A percentile compares a stretch with the other conserved stretches of the same genome.
These are phyloP conservation scores for Paraescarpia echinospica DNA, from an alignment of 1,140 invertebrate genomes.

Conservation along the genomic window DNA sequence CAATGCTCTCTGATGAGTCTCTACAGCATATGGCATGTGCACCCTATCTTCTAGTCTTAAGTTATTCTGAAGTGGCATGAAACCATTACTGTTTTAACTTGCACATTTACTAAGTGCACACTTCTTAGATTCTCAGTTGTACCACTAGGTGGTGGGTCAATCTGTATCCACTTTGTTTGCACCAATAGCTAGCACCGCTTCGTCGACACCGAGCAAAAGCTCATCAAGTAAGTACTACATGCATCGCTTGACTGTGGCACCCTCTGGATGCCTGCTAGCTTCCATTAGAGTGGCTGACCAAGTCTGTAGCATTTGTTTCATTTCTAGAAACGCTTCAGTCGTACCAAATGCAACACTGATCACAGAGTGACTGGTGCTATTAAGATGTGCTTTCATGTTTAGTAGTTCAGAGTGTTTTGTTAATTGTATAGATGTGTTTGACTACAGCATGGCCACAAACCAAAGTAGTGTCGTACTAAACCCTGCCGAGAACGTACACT, in stretches of 20 bases:
- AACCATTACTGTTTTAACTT: neutral
- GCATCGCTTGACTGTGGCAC: neutral
- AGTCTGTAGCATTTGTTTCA: neutral
- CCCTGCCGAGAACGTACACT: neutral
- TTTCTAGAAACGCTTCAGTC: neutral
- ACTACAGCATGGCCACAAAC: neutral
- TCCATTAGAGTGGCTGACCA: neutral
- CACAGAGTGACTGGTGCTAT: neutral
- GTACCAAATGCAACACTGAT: neutral
- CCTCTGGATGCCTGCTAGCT: neutral
- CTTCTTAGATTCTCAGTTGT: neutral
- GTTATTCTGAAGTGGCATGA: neutral
- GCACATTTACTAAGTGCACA: neutral
- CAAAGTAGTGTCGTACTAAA: neutral
- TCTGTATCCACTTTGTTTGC: conserved; percentile 5
- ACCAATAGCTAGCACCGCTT: conserved; percentile 3
- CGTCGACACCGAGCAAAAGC: neutral
- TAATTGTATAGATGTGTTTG: neutral
- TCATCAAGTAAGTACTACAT: neutral
- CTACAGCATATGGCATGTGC: neutral
- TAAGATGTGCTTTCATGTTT: neutral
- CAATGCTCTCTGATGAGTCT: neutral
- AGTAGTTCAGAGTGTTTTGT: neutral
- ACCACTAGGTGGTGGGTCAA: neutral
- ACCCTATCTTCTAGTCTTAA: neutral